Conservation (phyloP, 37 sponge, comb jelly and placozoan genomes). For the Bolinopsis microptera region DNA sequence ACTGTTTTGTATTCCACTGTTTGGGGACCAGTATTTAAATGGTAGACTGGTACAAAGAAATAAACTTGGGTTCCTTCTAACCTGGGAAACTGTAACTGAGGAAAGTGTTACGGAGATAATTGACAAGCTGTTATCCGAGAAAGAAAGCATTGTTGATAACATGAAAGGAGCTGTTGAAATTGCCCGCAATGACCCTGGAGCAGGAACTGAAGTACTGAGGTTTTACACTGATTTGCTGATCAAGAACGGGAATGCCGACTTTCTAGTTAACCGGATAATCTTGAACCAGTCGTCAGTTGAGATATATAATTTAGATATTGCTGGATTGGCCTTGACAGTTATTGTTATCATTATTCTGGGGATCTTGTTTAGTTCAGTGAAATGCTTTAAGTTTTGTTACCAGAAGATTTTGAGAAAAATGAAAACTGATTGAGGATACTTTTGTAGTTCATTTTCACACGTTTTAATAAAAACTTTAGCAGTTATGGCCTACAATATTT, state of each 20-base stretch:
- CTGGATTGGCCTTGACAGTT: not conserved
- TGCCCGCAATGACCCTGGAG: slow-evolving; percentile 19
- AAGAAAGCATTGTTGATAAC: not conserved
- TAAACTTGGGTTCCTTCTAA: not conserved
- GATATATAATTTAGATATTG: not conserved
- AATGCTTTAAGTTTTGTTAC: not conserved
- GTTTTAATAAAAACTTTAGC: too few species aligned
- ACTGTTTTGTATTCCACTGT: slow-evolving; percentile 17
- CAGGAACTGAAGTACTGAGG: slow-evolving; percentile 26
- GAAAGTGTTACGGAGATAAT: not conserved
- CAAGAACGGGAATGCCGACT: not conserved
- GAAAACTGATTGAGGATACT: not conserved
- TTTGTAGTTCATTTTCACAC: too few species aligned
- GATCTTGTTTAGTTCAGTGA: not conserved
- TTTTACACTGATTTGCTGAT: not conserved
- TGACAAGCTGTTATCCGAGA: not conserved
- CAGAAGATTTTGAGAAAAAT: not conserved
- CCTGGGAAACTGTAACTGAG: not conserved
- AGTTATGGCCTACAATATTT: too few species aligned
- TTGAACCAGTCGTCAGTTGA: not conserved
- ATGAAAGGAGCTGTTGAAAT: not conserved
- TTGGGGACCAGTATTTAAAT: slow-evolving; percentile 47
- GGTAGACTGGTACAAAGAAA: slow-evolving; percentile 6
- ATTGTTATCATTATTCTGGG: not conserved
- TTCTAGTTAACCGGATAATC: not conserved